Evolutionary conservation across 2,113 vertebrate species (phyloP).

Genomic region (Rhombomys opimus): DNA sequence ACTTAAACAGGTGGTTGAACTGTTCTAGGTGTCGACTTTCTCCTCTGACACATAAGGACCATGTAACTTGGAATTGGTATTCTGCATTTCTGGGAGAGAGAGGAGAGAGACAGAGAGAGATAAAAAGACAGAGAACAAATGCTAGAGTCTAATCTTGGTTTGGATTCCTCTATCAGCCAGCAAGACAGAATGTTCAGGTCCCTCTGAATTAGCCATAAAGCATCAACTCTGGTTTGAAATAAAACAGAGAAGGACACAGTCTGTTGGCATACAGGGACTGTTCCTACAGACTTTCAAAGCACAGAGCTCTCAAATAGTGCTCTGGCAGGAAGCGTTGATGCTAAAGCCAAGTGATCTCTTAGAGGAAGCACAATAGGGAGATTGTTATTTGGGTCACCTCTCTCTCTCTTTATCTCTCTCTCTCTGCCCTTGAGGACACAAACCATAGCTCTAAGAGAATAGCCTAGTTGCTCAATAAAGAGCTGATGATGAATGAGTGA

Average conservation of each 20-base stretch:
- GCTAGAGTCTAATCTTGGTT: not conserved
- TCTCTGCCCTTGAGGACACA: not conserved
- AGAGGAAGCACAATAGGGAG: not conserved
- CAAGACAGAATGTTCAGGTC: not conserved
- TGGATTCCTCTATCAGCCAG: not conserved
- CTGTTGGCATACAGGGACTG: no score
- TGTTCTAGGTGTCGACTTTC: not conserved
- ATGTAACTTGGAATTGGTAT: slow-evolving; percentile 1
- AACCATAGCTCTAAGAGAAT: not conserved
- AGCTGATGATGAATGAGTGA: not conserved
- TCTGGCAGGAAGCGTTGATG: not conserved
- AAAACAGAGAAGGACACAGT: not conserved
- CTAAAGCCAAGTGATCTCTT: not conserved
- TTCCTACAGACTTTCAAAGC: not conserved
- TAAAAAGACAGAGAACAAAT: not conserved
- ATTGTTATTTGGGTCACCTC: not conserved
- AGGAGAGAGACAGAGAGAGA: not conserved
- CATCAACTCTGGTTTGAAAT: not conserved
- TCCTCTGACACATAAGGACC: not conserved
- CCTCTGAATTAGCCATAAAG: not conserved
- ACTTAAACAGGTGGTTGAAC: not conserved
- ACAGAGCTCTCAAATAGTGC: not conserved
- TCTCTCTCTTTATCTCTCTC: not conserved
- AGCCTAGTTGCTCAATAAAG: not conserved
- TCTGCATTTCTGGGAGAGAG: not conserved